Evolutionary conservation across 2,113 vertebrate genomes (phyloP), one percentile per base, ranked within the genome.

Genomic region (Choloepus hoffmanni): DNA sequence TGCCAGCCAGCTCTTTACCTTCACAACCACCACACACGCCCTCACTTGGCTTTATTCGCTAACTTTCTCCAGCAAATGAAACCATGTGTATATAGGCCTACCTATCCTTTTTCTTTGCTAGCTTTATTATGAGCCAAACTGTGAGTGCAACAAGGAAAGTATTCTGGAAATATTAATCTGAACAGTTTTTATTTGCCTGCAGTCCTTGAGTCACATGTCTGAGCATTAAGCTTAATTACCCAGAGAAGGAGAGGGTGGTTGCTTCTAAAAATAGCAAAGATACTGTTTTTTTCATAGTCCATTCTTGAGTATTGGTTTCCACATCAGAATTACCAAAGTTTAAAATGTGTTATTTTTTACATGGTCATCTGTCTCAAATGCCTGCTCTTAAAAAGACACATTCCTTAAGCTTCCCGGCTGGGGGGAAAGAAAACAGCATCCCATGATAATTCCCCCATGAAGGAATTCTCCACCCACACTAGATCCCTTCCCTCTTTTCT

Each of bases 191-290:
- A 90, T 85, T 89, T 53, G 48, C 79, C 73, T 91, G 58, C 30
- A 26, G 84, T 93, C 28, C 50, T 89, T 86, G 90, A 84, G 90
- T 92, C 79, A 26, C 36, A 81, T 92, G 81, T 92, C 85, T 84
- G 89, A 91, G 78, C 60, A 79, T 96, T 68, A 95, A 85, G n/a
- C 70, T 92, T 89, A 45, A 70, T 96, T 95, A 89, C 43, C 92
- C 79, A 62, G 81, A 85, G 73, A 86, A 58, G 95, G 45, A 77
- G 48, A 89, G 70, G 58, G 79, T 28, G 58, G 21, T 83, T 84
- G 23, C 26, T 76, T 87, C 92, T 93, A 96, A 96, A 97, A 96
- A 96, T 82, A 97, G 68, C 43, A 63, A 94, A 91, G 45, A 86
- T 62, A 62, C 24, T 33, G 87, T 53, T 53, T 89, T 94, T 96